Conservation (phyloP, 2,113 vertebrate genomes). For the Albula goreensis region DNA sequence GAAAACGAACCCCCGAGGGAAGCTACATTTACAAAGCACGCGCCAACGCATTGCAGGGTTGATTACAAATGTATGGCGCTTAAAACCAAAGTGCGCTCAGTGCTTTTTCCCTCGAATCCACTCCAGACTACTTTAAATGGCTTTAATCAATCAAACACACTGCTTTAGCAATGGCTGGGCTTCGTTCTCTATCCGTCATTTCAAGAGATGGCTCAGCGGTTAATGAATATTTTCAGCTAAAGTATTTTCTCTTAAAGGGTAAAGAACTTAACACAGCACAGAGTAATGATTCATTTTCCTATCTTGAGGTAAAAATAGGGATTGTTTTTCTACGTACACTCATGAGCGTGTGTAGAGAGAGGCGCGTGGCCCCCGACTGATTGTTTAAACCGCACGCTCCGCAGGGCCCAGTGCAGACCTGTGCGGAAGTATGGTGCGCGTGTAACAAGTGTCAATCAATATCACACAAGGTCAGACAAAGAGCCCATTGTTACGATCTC, state of each 20-base stretch:
- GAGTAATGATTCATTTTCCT: background rate
- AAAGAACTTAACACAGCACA: background rate
- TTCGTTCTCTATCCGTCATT: background rate
- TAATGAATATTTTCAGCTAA: background rate
- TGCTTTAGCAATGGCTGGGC: background rate
- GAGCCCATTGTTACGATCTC: constrained; percentile 55
- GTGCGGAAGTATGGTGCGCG: constrained; percentile 11
- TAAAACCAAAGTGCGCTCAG: background rate
- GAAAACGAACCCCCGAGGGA: background rate
- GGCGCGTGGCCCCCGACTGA: background rate
- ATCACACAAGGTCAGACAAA: constrained; percentile 61
- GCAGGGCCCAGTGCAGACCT: background rate
- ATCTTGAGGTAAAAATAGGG: background rate
- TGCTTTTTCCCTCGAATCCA: background rate
- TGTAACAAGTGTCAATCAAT: constrained; percentile 60
- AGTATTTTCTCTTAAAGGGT: background rate
- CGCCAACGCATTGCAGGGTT: background rate
- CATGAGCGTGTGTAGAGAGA: background rate
- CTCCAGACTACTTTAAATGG: background rate
- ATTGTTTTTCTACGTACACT: background rate
- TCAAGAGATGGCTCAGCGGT: background rate
- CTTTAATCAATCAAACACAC: background rate
- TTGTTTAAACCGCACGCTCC: background rate
- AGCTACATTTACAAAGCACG: background rate
- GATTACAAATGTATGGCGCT: background rate